Evolutionary conservation across 2,888 invertebrate genomes (phyloP).

Genomic region (Drosophila rubida): DNA sequence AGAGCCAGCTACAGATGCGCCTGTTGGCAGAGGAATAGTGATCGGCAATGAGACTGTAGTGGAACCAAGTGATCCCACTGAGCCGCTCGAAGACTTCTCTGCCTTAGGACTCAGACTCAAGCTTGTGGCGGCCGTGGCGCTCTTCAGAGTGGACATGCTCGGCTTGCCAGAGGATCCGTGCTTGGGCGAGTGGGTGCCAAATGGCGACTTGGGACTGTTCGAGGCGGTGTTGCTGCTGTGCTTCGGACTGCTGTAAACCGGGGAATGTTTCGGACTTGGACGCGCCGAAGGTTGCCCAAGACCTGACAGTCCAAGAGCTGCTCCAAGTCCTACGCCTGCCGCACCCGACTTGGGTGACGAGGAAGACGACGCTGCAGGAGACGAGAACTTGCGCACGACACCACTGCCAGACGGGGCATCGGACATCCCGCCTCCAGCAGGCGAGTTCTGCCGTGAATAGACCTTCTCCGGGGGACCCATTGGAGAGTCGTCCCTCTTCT

Average conservation of each 20-base stretch:
- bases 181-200: constrained; percentile 92
- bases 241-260: constrained; percentile 85
- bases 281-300: constrained; percentile 78
- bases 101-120: constrained; percentile 79
- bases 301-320: constrained; percentile 50
- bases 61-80: constrained; percentile 10
- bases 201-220: constrained; percentile 90
- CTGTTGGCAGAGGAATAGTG: constrained; percentile 9
- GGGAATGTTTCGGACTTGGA: constrained; percentile 90
- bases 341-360: constrained; percentile 84
- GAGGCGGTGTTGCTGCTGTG: constrained; percentile 90
- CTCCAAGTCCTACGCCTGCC: constrained; percentile 52
- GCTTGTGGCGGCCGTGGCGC: constrained; percentile 86
- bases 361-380: constrained; percentile 84
- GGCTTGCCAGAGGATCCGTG: constrained; percentile 92
- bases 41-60: constrained; percentile 2
- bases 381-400: constrained; percentile 88
- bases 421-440: constrained; percentile 69
- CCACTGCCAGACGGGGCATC: constrained; percentile 86
- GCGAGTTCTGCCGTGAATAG: constrained; percentile 88
- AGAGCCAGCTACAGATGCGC: neutral
- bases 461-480: constrained; percentile 90
- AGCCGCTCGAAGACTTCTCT: constrained; percentile 65
- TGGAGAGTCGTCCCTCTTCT: constrained; percentile 88
- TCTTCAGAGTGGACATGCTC: constrained; percentile 94